A percentile compares a stretch with the other conserved stretches of the same genome.
Evolutionary conservation across 2,113 vertebrate genomes (phyloP).

Genomic region (Apteryx mantelli): DNA sequence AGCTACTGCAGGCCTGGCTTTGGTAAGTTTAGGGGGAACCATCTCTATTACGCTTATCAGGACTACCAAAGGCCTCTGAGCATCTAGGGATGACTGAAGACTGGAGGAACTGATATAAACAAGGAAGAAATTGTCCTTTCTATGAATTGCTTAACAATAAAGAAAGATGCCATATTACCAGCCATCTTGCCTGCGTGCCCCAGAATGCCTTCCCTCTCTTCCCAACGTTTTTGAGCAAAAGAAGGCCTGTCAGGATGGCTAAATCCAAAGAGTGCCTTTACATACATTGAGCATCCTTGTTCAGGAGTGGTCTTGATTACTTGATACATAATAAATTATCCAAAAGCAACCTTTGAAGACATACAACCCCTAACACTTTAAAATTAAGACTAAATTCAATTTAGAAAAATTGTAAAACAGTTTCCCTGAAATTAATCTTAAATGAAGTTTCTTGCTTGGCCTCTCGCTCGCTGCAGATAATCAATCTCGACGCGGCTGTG

Average conservation of each 20-base stretch:
- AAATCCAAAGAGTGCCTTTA: background rate
- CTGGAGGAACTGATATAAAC: background rate
- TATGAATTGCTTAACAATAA: background rate
- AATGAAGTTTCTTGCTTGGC: constrained; percentile 72
- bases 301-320: constrained; percentile 50
- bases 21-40: background rate
- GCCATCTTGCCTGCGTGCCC: background rate
- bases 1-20: background rate
- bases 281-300: background rate
- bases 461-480: constrained; percentile 66
- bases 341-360: constrained; percentile 67
- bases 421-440: constrained; percentile 76
- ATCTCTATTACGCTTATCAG: accelerated
- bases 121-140: background rate
- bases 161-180: background rate
- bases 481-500: constrained; percentile 56
- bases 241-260: background rate
- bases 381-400: constrained; percentile 77
- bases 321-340: constrained; percentile 70
- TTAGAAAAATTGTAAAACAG: constrained; percentile 73
- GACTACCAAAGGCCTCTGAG: background rate
- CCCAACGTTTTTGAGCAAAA: background rate
- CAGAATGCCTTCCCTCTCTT: background rate
- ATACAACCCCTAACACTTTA: constrained; percentile 65
- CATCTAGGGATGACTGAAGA: background rate